These are phyloP conservation scores for Serilophus lunatus DNA, from an alignment of 2,113 vertebrate species.

Conservation along the genomic window DNA sequence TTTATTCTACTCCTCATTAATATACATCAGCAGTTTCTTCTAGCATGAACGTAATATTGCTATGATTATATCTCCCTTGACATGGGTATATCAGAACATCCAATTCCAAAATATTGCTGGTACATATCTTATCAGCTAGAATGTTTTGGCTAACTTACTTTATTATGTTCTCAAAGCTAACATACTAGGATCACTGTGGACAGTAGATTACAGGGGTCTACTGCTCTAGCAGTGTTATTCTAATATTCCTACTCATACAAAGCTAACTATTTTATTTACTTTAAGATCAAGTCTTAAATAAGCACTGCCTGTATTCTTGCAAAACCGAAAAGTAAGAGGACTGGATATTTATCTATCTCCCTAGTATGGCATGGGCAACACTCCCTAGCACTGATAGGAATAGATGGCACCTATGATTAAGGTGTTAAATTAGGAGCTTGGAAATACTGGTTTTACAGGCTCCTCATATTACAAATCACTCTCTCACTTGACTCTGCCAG, in stretches of 20 bases:
- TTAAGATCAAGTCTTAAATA: not conserved
- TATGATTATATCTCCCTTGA: not conserved
- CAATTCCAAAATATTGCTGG: not conserved
- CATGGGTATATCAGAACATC: not conserved
- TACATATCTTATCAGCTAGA: not conserved
- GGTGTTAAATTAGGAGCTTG: not conserved
- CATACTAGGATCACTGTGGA: not conserved
- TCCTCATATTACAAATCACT: not conserved
- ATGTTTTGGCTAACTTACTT: not conserved
- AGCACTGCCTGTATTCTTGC: not conserved
- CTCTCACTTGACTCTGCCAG: not conserved
- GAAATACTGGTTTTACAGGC: constrained; percentile 34
- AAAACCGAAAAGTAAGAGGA: not conserved
- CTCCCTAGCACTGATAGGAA: not conserved
- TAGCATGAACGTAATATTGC: not conserved
- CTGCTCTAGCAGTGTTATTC: not conserved
- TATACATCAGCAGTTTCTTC: not conserved
- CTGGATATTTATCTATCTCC: not conserved
- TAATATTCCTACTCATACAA: not conserved
- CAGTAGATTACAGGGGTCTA: not conserved
- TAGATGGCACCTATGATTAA: not conserved
- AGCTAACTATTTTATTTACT: not conserved
- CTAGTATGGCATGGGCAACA: not conserved
- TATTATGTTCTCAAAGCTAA: not conserved
- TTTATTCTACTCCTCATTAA: not conserved